Evolutionary conservation across 1,140 invertebrate species (phyloP).

Genomic region (Periplaneta americana): DNA sequence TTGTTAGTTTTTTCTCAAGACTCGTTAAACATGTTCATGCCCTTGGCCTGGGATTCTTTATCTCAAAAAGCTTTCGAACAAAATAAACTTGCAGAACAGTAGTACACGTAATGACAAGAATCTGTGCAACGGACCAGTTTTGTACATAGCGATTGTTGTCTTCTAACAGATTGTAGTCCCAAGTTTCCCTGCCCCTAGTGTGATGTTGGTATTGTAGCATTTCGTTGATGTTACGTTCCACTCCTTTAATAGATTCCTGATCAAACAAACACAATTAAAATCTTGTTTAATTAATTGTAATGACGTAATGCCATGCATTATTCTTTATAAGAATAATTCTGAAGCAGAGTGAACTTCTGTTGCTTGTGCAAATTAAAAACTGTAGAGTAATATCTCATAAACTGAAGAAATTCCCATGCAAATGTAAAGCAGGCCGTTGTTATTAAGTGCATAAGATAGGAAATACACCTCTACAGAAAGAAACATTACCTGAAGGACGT

Average conservation of each 20-base stretch:
- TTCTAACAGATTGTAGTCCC: constrained; percentile 73
- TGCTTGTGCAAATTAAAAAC: no score
- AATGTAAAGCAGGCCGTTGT: no score
- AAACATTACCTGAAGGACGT: no score
- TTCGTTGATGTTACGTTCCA: constrained; percentile 79
- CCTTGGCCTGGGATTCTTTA: constrained; percentile 45
- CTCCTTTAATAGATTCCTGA: constrained; percentile 63
- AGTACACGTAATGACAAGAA: constrained; percentile 71
- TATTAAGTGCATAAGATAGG: no score
- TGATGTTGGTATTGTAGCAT: constrained; percentile 80
- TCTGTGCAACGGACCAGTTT: constrained; percentile 81
- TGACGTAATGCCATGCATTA: no score
- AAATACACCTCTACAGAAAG: no score
- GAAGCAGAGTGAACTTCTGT: no score
- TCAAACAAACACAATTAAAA: constrained; percentile 32
- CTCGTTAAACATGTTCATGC: not conserved
- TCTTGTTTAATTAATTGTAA: no score
- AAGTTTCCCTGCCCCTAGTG: constrained; percentile 65
- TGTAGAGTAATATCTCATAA: no score
- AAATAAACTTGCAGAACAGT: constrained; percentile 80
- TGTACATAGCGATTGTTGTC: constrained; percentile 84
- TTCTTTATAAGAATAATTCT: no score
- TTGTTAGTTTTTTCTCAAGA: not conserved
- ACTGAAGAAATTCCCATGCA: no score
- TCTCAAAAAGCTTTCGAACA: constrained; percentile 81